Evolutionary conservation across 2,888 invertebrate genomes (phyloP), one percentile per base, ranked within the genome.

Genomic region (Heterodera filipjevi): DNA sequence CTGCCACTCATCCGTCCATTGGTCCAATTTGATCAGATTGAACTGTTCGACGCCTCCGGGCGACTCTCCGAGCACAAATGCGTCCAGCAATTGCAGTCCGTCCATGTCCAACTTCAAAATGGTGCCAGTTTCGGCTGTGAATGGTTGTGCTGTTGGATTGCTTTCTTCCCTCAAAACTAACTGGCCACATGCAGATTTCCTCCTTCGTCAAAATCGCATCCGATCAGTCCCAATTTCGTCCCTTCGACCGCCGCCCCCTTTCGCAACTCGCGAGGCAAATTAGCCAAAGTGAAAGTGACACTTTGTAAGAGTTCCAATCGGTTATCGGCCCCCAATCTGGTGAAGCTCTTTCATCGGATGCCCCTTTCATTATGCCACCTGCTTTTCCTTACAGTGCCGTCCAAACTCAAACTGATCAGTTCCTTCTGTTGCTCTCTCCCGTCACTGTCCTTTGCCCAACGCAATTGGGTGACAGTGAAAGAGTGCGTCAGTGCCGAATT

Each of bases 261-360:
- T 16, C 79, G 78, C 66, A 84, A 44, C 27, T 53, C 68, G 59
- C 79, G 66, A n/a, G 82, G 82, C 33, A 82, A 76, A 49, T 85
- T 81, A 27, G 68, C 72, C 64, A 82, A 72, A 2, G 64, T 76
- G 30, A 82, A 71, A 22, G 71, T 33, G 19, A 64, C 46, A 33
- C 81, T 75, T 33, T 77, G 71, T 33, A 84, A 49, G 5, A 72
- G n/a, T 66, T 84, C 80, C 19, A 82, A 59, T n/a, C 81, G 81
- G 16, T 83, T 83, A 44, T 82, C 81, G 49, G 83, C 66, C 27
- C 70, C 82, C 66, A 75, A 59, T 59, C 75, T 75, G 66, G 14
- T 35, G n/a, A 30, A 76, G 64, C 27, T 77, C 16, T 33, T 22
- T 14, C 2, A 22, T 32, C 27, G 2, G 44, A 2, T 64, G 22